Conservation (phyloP, 1,140 invertebrate genomes). For the Nomia melanderi region DNA sequence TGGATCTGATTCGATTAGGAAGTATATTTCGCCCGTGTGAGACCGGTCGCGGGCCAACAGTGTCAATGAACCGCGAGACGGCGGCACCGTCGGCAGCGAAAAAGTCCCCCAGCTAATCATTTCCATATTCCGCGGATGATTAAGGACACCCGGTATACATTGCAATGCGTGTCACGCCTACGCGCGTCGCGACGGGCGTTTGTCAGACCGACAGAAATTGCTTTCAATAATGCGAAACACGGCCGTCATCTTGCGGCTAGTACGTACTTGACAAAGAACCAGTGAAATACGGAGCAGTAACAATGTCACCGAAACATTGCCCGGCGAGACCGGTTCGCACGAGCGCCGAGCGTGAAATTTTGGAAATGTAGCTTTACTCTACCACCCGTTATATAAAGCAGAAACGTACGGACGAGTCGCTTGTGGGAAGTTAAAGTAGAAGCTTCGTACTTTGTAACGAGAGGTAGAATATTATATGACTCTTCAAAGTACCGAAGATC, state of each 20-base stretch:
- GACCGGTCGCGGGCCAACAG: conserved; percentile 23
- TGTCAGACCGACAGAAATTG: conserved; percentile 43
- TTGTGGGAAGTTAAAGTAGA: no score
- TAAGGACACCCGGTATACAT: conserved; percentile 48
- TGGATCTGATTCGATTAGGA: conserved; percentile 78
- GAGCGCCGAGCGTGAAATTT: no score
- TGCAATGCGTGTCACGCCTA: conserved; percentile 51
- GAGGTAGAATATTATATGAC: no score
- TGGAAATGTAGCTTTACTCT: no score
- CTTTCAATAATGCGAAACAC: conserved; percentile 45
- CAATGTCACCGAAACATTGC: not conserved
- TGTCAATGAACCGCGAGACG: conserved; percentile 26
- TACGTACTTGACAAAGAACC: not conserved
- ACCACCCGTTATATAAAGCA: no score
- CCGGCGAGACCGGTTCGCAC: not conserved
- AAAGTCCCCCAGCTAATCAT: conserved; percentile 9
- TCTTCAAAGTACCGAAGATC: no score
- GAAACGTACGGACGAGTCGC: no score
- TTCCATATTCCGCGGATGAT: conserved; percentile 22
- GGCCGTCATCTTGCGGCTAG: not conserved
- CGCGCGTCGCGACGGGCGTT: conserved; percentile 48
- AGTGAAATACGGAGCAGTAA: not conserved
- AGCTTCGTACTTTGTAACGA: no score
- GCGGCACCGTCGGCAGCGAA: not conserved
- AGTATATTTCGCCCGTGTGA: conserved; percentile 61